Evolutionary conservation across 2,888 invertebrate species (phyloP), one percentile per base, ranked within the genome.

Genomic region (Phorcus lineatus): DNA sequence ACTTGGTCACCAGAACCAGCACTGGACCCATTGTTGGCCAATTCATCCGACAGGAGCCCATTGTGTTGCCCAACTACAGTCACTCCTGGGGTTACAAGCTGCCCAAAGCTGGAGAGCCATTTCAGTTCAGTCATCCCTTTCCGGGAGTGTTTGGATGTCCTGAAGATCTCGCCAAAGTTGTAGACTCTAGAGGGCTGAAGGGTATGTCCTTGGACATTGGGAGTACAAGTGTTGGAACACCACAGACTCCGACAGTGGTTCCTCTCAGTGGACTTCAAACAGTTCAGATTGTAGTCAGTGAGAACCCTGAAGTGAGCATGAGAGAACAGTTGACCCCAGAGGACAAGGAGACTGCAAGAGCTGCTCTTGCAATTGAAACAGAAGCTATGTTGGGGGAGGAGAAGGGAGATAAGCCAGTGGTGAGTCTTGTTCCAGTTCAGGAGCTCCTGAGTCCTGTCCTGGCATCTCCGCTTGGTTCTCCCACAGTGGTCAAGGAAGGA

Each of bases 121-220:
- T 91, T 80, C 91, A 89, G 78, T 91, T 91, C 80, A 88, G 86
- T 82, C 89, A 90, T 80, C 90, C 91, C 53, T 91, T 91, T 80
- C 81, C 55, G 17, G 82, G 80, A 24, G 77, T 75, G 54, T 11
- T 84, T 7, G 54, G 19, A 19, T 19, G 22, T 19, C 53, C 22
- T 11, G 75, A 16, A 52, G 22, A 22, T 19, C 22, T 22, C 13
- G 52, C 47, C 17, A 55, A 52, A 24, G 36, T 17, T 55, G 62
- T 54, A 40, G 62, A 70, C 70, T 31, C 54, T 2, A 19, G 53
- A 52, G 13, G 31, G 13, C 9, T 53, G 24, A 52, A 19, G 17
- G 53, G 19, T 11, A n/a, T 40, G 36, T 16, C 22, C 9, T 2
- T 36, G 7, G 66, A 16, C 7, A 22, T 28, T 31, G n/a, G 28